A percentile compares a stretch with the other conserved stretches of the same genome.
phyloP scores from a whole-genome alignment of 1,140 invertebrate genomes.

The Cydia fagiglandana region DNA sequence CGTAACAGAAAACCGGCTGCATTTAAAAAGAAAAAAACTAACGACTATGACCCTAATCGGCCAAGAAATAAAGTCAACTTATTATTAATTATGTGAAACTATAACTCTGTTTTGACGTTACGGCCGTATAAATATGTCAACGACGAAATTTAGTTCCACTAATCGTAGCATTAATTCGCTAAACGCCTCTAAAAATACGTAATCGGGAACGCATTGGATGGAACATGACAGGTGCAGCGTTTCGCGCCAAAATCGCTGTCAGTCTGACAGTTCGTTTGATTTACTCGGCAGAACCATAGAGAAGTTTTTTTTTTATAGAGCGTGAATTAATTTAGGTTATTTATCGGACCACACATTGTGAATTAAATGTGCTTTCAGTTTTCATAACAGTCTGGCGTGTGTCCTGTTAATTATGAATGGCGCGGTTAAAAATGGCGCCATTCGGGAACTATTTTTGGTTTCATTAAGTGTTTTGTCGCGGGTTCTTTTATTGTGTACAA shows the following conservation, averaged over 20 bases:
- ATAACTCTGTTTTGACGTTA: conserved; percentile 30
- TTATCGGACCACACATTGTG: conserved; percentile 56
- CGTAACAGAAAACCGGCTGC: conserved; percentile 19
- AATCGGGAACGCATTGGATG: conserved; percentile 33
- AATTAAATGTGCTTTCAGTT: conserved; percentile 31
- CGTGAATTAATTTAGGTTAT: conserved; percentile 60
- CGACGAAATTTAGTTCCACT: conserved; percentile 51
- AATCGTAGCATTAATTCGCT: conserved; percentile 45
- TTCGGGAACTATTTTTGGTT: conserved; percentile 9
- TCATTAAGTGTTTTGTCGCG: neutral
- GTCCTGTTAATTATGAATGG: neutral
- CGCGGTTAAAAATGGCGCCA: conserved; percentile 3
- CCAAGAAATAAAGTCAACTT: conserved; percentile 6
- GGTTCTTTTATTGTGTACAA: neutral
- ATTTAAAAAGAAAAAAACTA: conserved; percentile 14
- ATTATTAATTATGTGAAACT: conserved; percentile 7
- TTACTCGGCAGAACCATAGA: conserved; percentile 49
- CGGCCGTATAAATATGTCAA: conserved; percentile 52
- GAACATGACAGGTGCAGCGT: conserved; percentile 46
- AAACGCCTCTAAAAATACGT: conserved; percentile 42
- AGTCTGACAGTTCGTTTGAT: conserved; percentile 56
- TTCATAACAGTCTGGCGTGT: conserved; percentile 31
- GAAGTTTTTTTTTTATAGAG: conserved; percentile 42
- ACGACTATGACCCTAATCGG: neutral
- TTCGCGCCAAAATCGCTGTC: conserved; percentile 67